Conservation (phyloP, 2,888 invertebrate genomes). For the Drosophila eohydei region DNA sequence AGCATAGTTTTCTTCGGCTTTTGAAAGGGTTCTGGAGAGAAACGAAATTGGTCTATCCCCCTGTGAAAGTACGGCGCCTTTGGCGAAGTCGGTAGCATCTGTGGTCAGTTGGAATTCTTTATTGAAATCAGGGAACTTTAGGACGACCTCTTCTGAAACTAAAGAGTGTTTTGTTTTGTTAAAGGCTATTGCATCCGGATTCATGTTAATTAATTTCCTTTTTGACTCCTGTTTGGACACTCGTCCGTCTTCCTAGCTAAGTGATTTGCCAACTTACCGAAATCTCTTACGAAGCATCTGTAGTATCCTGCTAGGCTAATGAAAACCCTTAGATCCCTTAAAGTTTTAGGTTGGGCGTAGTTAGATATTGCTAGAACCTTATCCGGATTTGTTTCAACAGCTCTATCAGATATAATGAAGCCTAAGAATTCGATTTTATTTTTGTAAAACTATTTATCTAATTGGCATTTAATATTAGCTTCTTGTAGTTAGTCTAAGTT, state of each 20-base stretch:
- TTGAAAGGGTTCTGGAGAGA: neutral
- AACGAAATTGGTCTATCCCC: neutral
- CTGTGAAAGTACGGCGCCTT: neutral
- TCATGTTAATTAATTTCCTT: too few relatives aligned
- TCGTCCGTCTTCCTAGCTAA: neutral
- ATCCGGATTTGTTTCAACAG: slow-evolving; percentile 21
- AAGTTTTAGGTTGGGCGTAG: neutral
- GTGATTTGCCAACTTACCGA: neutral
- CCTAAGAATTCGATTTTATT: slow-evolving; percentile 33
- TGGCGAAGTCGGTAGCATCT: neutral
- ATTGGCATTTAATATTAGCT: slow-evolving; percentile 30
- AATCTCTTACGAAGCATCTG: neutral
- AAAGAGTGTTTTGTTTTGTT: too few relatives aligned
- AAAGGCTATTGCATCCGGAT: too few relatives aligned
- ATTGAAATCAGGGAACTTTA: too few relatives aligned
- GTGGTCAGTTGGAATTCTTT: neutral
- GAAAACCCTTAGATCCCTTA: neutral
- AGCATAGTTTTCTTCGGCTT: neutral
- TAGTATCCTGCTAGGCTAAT: neutral
- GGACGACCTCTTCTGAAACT: too few relatives aligned
- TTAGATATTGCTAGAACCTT: neutral
- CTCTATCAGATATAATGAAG: slow-evolving; percentile 34
- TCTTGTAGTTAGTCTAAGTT: neutral
- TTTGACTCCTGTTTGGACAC: neutral
- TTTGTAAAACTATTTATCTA: slow-evolving; percentile 40